phyloP scores from a whole-genome alignment of 2,888 invertebrate genomes.

The Sinodicranocentrus sp. region DNA sequence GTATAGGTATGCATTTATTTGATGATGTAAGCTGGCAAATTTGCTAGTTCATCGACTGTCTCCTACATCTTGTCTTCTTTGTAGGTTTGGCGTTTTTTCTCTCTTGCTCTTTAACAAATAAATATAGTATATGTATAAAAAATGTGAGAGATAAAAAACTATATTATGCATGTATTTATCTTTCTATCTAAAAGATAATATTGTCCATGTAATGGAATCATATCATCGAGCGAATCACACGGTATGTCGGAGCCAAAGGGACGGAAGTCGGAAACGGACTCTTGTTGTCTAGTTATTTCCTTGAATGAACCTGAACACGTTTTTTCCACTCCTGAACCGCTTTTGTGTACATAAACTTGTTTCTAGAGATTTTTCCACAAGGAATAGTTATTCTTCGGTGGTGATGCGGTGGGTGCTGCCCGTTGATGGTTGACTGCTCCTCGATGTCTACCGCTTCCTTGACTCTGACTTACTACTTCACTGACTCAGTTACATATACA shows the following conservation, averaged over 20 bases:
- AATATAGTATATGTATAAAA: constrained; percentile 48
- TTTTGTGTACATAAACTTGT: not conserved
- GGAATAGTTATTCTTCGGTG: not conserved
- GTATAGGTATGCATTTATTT: not conserved
- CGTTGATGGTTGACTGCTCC: constrained; percentile 47
- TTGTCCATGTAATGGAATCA: constrained; percentile 18
- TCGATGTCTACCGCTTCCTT: constrained; percentile 54
- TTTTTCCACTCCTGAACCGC: not conserved
- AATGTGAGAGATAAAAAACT: no score
- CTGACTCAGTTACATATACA: constrained; percentile 33
- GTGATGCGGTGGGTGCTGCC: constrained; percentile 17
- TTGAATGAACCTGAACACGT: constrained; percentile 51
- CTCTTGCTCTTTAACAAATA: not conserved
- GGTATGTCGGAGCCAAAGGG: constrained; percentile 14
- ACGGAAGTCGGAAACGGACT: constrained; percentile 47
- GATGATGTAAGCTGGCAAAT: constrained; percentile 37
- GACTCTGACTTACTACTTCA: constrained; percentile 51
- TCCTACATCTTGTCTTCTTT: constrained; percentile 10
- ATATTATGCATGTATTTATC: no score
- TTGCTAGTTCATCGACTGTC: constrained; percentile 37
- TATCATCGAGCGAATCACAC: constrained; percentile 32
- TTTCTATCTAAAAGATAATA: no score
- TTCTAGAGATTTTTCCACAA: not conserved
- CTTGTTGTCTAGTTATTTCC: constrained; percentile 53
- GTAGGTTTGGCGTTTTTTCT: constrained; percentile 9